Base-by-base conservation (phyloP, 92 coral and sea anemone genomes). In the Epizoanthus scotinus region DNA sequence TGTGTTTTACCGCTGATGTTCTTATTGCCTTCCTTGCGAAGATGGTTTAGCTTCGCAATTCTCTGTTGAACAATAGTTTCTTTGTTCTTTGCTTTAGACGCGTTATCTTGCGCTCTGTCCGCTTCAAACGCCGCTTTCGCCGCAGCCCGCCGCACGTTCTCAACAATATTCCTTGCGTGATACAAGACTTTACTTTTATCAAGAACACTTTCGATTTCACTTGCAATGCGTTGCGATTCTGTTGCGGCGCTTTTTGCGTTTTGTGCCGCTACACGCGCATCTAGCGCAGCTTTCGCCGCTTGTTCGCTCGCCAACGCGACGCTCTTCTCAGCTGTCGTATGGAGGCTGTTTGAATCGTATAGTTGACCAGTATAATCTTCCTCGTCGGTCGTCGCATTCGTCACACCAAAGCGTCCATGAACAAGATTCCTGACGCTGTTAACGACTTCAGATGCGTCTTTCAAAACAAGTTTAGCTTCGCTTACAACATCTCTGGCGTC, bases 391-490 rank as follows among this genome's bases (percentile, higher is more conserved):
- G 52, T 66, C 27, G 20, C 34, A 10, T 53, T 74, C 44, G 54
- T 31, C 44, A 62, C 80, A 67, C 77, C 75, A 73, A 63, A 73
- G 17, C 65, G 60, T 38, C 71, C 89, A 29, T 79, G 84, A 17
- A 89, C 91, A 40, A 89, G 87, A 44, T 71, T 69, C 69, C 80
- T 67, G 20, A 92, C 97, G 56, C 87, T 82, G 13, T 73, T 78
- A 8, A 92, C 89, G 53, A 92, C 91, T 36, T 73, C 81, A 25
- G 88, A 89, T 5, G 91, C 95, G 70, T 84, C 93, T 29, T 78
- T 85, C 3, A 90, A 83, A 27, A 89, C 93, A 19, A 72, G 84
- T 64, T 92, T 92, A 27, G 97, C 93, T 73, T 92, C 93, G 40
- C 52, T 58, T 0, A 89, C 93, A 26, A 92, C 93, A 36, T 84